These are phyloP conservation scores for Clarias laeviceps DNA, from an alignment of 2,797 vertebrate species.

Conservation along the genomic window DNA sequence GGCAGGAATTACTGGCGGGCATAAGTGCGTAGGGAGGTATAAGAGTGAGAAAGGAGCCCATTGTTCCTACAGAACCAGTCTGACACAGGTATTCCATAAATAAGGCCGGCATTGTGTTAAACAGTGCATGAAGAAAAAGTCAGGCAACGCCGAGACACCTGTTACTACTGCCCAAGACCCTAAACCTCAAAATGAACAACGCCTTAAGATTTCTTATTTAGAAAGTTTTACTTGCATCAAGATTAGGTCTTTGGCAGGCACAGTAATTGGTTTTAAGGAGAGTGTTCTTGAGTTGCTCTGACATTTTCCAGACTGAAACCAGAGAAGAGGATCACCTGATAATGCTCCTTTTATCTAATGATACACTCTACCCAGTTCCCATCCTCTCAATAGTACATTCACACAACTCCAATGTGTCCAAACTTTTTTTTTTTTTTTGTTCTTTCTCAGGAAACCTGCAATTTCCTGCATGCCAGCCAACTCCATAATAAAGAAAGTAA, in stretches of 20 bases:
- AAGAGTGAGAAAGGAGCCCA: constrained; percentile 73
- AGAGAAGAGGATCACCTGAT: constrained; percentile 34
- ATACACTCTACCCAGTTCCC: constrained; percentile 22
- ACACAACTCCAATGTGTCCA: constrained; percentile 15
- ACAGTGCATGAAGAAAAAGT: constrained; percentile 48
- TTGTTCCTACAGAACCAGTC: constrained; percentile 73
- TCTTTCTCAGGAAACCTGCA: constrained; percentile 38
- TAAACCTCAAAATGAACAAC: constrained; percentile 39
- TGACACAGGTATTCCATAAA: constrained; percentile 80
- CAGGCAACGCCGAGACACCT: constrained; percentile 64
- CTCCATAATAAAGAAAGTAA: constrained; percentile 53
- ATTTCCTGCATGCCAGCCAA: constrained; percentile 59
- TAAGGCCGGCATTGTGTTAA: constrained; percentile 73
- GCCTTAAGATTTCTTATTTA: constrained; percentile 37
- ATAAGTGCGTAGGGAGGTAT: constrained; percentile 51
- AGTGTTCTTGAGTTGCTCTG: constrained; percentile 42
- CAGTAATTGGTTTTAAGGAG: constrained; percentile 45
- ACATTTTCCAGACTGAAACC: constrained; percentile 44
- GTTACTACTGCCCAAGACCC: constrained; percentile 57
- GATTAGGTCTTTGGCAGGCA: constrained; percentile 45
- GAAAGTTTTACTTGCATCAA: constrained; percentile 35
- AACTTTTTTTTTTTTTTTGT: constrained; percentile 21
- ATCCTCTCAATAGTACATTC: constrained; percentile 27
- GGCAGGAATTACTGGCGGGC: constrained; percentile 56
- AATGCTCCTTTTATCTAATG: constrained; percentile 32